These are phyloP conservation scores for Agrochola circellaris DNA, from an alignment of 2,888 invertebrate genomes.

Conservation along the genomic window DNA sequence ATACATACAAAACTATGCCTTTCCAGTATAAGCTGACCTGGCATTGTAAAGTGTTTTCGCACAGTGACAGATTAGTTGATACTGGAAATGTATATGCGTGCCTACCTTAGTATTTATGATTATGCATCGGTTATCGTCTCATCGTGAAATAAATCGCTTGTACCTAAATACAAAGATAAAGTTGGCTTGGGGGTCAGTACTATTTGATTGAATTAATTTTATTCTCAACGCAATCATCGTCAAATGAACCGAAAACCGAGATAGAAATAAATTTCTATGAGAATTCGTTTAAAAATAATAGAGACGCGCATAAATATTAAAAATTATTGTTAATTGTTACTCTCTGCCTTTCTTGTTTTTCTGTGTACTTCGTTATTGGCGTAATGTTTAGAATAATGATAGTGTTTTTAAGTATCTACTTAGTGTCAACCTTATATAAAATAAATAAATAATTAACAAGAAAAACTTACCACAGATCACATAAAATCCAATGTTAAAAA, in stretches of 20 bases:
- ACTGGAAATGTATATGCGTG: background rate
- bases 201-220: background rate
- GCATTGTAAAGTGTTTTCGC: background rate
- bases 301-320: background rate
- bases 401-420: too few relatives aligned
- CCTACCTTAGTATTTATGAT: background rate
- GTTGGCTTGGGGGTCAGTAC: background rate
- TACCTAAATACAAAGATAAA: conserved; percentile 17
- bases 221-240: background rate
- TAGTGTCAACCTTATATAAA: too few relatives aligned
- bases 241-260: background rate
- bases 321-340: background rate
- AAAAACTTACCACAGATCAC: conserved; percentile 37
- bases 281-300: background rate
- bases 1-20: too few relatives aligned
- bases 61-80: background rate
- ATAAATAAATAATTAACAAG: background rate
- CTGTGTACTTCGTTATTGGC: background rate
- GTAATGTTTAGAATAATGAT: background rate
- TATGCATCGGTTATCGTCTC: conserved; percentile 9
- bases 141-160: conserved; percentile 1
- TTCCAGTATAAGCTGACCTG: background rate
- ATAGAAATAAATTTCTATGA: background rate
- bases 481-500: conserved; percentile 21
- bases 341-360: background rate